A percentile compares a stretch with the other conserved stretches of the same genome.
Conservation (phyloP, 2,888 invertebrate genomes). For the Stomorhina lunata region DNA sequence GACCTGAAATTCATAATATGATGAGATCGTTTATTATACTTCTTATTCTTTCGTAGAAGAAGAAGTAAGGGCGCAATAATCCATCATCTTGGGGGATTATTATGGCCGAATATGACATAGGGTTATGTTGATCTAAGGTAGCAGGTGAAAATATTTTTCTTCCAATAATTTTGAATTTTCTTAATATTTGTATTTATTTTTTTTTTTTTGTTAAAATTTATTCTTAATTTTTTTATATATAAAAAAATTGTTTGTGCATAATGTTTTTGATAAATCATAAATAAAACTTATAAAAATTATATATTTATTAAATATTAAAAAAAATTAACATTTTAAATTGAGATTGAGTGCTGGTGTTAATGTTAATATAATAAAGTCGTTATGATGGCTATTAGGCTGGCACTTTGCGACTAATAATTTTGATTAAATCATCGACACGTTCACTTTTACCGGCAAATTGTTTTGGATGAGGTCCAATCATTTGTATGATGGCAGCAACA, state of each 20-base stretch:
- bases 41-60: too few species aligned
- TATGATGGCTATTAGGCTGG: conserved; percentile 73
- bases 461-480: conserved; percentile 93
- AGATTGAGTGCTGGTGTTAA: conserved; percentile 11
- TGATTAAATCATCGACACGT: conserved; percentile 90
- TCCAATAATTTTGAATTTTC: neutral
- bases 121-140: too few species aligned
- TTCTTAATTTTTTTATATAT: conserved; percentile 22
- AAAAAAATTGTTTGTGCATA: conserved; percentile 20
- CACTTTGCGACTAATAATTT: conserved; percentile 85
- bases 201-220: conserved; percentile 5
- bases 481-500: conserved; percentile 92
- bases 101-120: too few species aligned
- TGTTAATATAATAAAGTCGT: neutral
- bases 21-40: too few species aligned
- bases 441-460: conserved; percentile 90
- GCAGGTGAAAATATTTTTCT: neutral
- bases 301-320: conserved; percentile 15
- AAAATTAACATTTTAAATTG: conserved; percentile 41
- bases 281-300: conserved; percentile 29
- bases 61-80: too few species aligned
- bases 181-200: neutral
- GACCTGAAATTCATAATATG: too few species aligned
- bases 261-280: conserved; percentile 26
- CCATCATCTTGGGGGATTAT: too few species aligned